These are phyloP conservation scores for Habrosyne pyritoides DNA, from an alignment of 2,888 invertebrate species.

Conservation along the genomic window DNA sequence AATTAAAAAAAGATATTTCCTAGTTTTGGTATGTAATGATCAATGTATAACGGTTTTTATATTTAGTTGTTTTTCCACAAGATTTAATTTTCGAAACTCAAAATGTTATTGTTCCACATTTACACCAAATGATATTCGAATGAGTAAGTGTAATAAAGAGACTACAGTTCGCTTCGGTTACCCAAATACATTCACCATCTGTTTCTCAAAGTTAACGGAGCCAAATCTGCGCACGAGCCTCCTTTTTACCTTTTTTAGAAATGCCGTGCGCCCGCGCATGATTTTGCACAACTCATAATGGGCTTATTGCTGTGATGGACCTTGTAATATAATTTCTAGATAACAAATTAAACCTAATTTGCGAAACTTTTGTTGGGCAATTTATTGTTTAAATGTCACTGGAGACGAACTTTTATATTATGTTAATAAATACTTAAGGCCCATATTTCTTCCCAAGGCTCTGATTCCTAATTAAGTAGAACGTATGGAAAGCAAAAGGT, in stretches of 20 bases:
- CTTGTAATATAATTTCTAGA: not conserved
- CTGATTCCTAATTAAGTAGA: too few relatives aligned
- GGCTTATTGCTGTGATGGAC: not conserved
- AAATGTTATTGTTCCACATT: too few relatives aligned
- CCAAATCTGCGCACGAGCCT: not conserved
- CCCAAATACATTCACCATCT: constrained; percentile 1
- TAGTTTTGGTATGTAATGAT: too few relatives aligned
- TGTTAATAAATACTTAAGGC: too few relatives aligned
- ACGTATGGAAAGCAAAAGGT: too few relatives aligned
- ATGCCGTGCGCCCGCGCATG: not conserved
- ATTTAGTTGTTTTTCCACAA: too few relatives aligned
- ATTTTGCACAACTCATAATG: constrained; percentile 2
- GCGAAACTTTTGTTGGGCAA: not conserved
- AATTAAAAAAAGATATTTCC: not conserved
- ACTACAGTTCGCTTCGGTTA: not conserved
- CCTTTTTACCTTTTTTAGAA: constrained; percentile 3
- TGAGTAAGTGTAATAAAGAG: not conserved
- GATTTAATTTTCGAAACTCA: too few relatives aligned
- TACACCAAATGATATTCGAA: not conserved
- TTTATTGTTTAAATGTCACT: not conserved
- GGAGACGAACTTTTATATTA: too few relatives aligned
- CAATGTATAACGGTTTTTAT: too few relatives aligned
- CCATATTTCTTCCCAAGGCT: too few relatives aligned
- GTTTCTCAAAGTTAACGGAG: not conserved
- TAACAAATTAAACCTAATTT: not conserved